Base-by-base conservation (phyloP, 2,888 invertebrate species). In the Lomographa bimaculata region DNA sequence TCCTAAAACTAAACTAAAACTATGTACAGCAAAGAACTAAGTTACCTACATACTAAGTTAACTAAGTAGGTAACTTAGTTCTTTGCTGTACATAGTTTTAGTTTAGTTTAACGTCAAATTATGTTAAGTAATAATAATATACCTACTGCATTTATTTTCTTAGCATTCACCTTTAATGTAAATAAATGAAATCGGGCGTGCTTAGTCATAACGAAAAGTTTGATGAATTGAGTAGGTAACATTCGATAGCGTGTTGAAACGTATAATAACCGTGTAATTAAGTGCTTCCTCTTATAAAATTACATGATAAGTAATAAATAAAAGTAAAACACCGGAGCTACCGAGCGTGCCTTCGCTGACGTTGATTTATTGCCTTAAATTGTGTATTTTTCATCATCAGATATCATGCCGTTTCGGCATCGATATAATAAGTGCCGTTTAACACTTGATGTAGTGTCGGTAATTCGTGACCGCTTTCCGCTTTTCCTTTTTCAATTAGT, bases 381-480 rank as follows among this genome's bases (percentile, higher is more conserved):
- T 89, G 87, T 89, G 87, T 85, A 86, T 85, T 87, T 89, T 89
- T 85, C 85, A 77, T 76, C 77, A 70, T 71, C 72, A 75, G 71
- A 73, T 73, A 73, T 69, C 75, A 76, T 75, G 79, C 70, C 73
- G 77, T 80, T 80, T 80, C 81, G 79, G 81, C 74, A 79, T 75
- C 80, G 77, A 79, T n/a, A n/a, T n/a, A n/a, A n/a, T 87, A 87
- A 86, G 75, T 85, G 79, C 78, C 85, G 79, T 82, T 87, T 87
- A 87, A 82, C 89, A 86, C 87, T 82, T 89, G 89, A 89, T 89
- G 64, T 86, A 89, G 87, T 89, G 87, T 83, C 81, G 63, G 79
- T 89, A 89, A 89, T 89, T 85, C 84, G 83, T 78, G 80, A 66
- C 64, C 70, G 69, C 66, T 72, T 72, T 72, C 70, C 73, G 67